Base-by-base conservation (phyloP, 2,797 vertebrate genomes). In the Salarias fasciatus region DNA sequence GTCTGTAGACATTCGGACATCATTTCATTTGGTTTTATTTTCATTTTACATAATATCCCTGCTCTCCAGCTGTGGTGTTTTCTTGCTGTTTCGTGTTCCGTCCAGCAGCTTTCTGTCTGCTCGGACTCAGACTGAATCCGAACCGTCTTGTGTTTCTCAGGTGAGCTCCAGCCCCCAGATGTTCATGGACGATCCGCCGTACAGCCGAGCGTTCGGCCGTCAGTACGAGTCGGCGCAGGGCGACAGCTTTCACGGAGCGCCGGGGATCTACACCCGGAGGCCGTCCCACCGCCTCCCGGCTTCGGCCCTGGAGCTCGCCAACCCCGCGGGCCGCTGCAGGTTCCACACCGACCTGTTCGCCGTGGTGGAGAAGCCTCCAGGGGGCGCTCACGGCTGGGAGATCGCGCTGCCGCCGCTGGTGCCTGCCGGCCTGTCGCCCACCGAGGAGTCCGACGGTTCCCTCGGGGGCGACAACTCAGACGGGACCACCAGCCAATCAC, bases 181-280 rank as follows among this genome's bases (percentile, higher is more conserved):
- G 8, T 72, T 79, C 2, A 51, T 62, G 4, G 86, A 86, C 0
- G 79, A 89, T 3, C 12, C 83, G 5, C 72, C 75, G 56, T 84
- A 74, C 67, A 80, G 70, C 11, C 59, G 82, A 69, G 78, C 73
- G 6, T 84, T 79, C 55, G 40, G 62, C 7, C 65, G 24, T 2
- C 79, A 80, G 5, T 40, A 60, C 3, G 73, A 84, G 46, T 44
- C 45, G 1, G 55, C 72, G 2, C 46, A 35, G 28, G 62, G 75
- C 1, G 69, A 52, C 10, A 54, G 79, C 40, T 66, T 86, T 12
- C 77, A 70, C 0, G 86, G 87, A 30, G 55, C 57, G 44, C 63
- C 78, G 4, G 88, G 88, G 1, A 10, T 87, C 28, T 90, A 92
- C 70, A 89, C 82, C 30, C 79, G 79, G 61, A 89, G 38, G 62